Evolutionary conservation across 2,797 vertebrate genomes (phyloP), one percentile per base, ranked within the genome.

Genomic region (Adelosebastes latens): DNA sequence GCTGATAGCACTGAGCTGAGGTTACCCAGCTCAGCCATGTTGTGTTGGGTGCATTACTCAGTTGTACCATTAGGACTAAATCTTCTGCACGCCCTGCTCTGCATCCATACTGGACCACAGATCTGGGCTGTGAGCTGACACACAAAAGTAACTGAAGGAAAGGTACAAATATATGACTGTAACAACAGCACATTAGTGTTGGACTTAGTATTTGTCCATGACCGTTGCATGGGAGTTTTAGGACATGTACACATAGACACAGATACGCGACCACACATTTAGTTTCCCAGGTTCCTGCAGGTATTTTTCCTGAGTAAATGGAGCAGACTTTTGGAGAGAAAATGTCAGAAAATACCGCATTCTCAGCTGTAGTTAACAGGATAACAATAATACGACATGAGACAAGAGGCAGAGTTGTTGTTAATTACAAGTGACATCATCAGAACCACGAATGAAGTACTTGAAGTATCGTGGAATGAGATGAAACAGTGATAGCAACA

Each of bases 261-360:
- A 24, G n/a, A 3, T n/a, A 55, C 22, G 0, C 0, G 18, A 49
- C 42, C 42, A 49, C 18, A 49, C 46, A 49, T 52, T 46, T 46
- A 46, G 36, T 7, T 16, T 8, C 42, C 42, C 16, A 18, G 42
- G 6, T 46, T 52, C 46, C 46, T 52, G 46, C 46, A 52, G 46
- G 18, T 52, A 52, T 52, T 52, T 52, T 52, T 52, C 20, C 8
- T 52, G 46, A 52, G 18, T 20, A 52, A 20, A 52, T 52, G 46
- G 13, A 52, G 46, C 20, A 7, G 46, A 20, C n/a, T 52, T 52
- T 20, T 52, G 18, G 7, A 20, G 8, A n/a, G 46, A 52, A 52
- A 52, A 52, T 52, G 46, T 52, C 0, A 8, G 18, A n/a, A 52
- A 0, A 0, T n/a, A n/a, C 3, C 18, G 0, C 18, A 20, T 9